A percentile compares a stretch with the other conserved stretches of the same genome.
These are phyloP conservation scores for Eulemur coronatus DNA, from an alignment of 2,797 vertebrate genomes.

Conservation along the genomic window DNA sequence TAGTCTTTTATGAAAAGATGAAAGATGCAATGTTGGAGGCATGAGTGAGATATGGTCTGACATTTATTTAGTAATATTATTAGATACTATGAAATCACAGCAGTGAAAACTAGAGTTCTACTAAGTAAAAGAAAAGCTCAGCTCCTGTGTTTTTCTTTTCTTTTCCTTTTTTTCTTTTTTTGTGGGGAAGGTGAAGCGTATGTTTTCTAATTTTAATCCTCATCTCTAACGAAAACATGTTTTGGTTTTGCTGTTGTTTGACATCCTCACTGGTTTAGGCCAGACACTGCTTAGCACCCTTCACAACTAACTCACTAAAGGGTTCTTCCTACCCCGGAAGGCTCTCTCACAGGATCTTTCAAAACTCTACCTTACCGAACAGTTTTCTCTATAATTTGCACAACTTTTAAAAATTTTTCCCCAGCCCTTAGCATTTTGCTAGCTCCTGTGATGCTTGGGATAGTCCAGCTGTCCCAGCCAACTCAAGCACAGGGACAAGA, in stretches of 20 bases:
- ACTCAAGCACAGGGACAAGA: background rate
- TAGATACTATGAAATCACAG: background rate
- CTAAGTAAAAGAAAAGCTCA: background rate
- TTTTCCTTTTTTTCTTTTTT: background rate
- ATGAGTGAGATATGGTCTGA: background rate
- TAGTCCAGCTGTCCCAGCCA: background rate
- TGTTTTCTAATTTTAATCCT: background rate
- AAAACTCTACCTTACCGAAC: background rate
- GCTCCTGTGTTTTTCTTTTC: background rate
- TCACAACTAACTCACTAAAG: background rate
- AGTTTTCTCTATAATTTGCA: background rate
- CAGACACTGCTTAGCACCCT: background rate
- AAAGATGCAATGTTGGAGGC: background rate
- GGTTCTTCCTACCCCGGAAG: rapidly evolving
- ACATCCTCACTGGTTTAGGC: background rate
- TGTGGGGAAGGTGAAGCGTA: background rate
- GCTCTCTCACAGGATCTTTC: background rate
- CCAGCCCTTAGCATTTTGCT: background rate
- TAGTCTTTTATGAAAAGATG: background rate
- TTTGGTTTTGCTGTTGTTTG: background rate
- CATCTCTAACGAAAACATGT: background rate
- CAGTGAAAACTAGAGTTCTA: background rate
- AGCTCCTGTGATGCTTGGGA: background rate
- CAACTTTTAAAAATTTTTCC: background rate
- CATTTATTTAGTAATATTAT: background rate